Evolutionary conservation across 2,888 invertebrate species (phyloP), one percentile per base, ranked within the genome.

Genomic region (Ennomos fuscantarius): DNA sequence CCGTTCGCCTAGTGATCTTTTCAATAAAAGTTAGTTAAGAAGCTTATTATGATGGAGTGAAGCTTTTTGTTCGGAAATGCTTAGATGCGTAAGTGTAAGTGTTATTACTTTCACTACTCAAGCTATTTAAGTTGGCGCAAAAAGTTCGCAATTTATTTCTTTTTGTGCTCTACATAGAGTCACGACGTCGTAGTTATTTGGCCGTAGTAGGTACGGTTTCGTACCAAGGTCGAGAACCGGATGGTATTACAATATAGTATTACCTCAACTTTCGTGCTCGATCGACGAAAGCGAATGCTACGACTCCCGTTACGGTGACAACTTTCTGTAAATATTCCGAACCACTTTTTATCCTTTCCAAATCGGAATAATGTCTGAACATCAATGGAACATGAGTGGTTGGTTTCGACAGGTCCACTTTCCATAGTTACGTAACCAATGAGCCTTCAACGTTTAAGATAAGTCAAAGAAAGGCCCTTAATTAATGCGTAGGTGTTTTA

Each of bases 291-390:
- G 87, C 87, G 91, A 91, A 85, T 76, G 79, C 76, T 76, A 67
- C 65, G 76, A 68, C 82, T 83, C 84, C 86, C 77, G 82, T 79
- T 86, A 88, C 78, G 84, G 84, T 74, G 84, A 84, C 87, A 87
- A 85, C 88, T 89, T 90, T 89, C 89, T 82, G 85, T 82, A 77
- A 81, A 81, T 76, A 79, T 77, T 72, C 84, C 55, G 76, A 82
- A 84, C 87, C 76, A 82, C 86, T 89, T 90, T 91, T 90, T 90
- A 83, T 84, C 83, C 83, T 85, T 86, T 86, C 84, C 83, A 82
- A 87, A 85, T 85, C 78, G 76, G 79, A 82, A 78, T 80, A 82
- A 82, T 81, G 82, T 84, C 84, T 84, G 82, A 79, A 72, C 85
- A 82, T 87, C 87, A 84, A 87, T 87, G 82, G 83, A 78, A 74